Conservation (phyloP, 2,888 invertebrate species). For the Drosophila prostipennis region DNA sequence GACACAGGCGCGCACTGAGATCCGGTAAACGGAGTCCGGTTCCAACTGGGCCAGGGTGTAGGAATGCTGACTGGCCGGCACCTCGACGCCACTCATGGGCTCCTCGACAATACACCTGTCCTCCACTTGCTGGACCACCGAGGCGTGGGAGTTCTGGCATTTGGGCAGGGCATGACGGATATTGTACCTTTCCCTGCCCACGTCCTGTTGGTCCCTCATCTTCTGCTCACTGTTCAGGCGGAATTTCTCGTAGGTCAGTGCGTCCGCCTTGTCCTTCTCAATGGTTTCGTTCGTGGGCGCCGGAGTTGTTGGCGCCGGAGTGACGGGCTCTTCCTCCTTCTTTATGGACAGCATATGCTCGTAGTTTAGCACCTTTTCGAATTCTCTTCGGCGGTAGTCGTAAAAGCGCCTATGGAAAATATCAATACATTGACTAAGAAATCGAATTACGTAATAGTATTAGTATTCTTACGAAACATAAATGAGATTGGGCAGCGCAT, state of each 20-base stretch:
- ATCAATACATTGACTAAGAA: not conserved
- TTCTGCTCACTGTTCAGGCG: constrained; percentile 37
- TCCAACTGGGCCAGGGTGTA: constrained; percentile 56
- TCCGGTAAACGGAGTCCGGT: constrained; percentile 63
- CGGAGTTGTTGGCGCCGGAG: constrained; percentile 12
- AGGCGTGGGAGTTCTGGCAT: constrained; percentile 54
- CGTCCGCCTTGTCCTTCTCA: constrained; percentile 8
- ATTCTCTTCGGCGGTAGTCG: constrained; percentile 47
- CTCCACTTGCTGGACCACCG: constrained; percentile 55
- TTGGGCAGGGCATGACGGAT: constrained; percentile 53
- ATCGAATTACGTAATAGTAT: not conserved
- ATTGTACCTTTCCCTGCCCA: constrained; percentile 45
- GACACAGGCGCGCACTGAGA: constrained; percentile 80
- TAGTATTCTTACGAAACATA: constrained; percentile 71
- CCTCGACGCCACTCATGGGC: constrained; percentile 45
- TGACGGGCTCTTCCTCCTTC: constrained; percentile 6
- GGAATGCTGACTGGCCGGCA: constrained; percentile 62
- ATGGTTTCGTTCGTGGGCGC: constrained; percentile 1
- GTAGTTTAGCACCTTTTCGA: constrained; percentile 42
- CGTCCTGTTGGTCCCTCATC: constrained; percentile 64
- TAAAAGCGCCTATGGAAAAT: constrained; percentile 10
- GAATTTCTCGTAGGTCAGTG: constrained; percentile 41
- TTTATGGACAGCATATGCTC: constrained; percentile 30
- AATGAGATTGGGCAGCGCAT: constrained; percentile 73
- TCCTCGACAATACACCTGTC: constrained; percentile 66